These are phyloP conservation scores for Hydrolagus affinis DNA, from an alignment of 2,113 vertebrate species.

Conservation along the genomic window DNA sequence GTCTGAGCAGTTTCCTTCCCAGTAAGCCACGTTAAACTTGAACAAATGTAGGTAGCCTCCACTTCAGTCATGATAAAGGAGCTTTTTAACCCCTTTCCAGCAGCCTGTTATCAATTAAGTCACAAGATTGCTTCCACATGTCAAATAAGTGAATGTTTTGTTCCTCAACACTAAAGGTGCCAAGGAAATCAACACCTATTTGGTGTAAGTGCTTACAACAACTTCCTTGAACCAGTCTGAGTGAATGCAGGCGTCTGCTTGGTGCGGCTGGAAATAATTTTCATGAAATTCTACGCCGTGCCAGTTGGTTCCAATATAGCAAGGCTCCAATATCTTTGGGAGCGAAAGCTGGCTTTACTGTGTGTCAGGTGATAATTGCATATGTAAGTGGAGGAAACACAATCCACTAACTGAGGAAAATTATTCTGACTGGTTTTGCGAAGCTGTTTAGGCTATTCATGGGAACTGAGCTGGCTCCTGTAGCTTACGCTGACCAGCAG, in stretches of 20 bases:
- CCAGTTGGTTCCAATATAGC: background rate
- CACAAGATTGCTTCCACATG: constrained; percentile 20
- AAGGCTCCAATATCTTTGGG: background rate
- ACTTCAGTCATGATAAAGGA: constrained; percentile 6
- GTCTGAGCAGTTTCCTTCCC: constrained; percentile 4
- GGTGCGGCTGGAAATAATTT: background rate
- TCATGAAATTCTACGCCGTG: background rate
- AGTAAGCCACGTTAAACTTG: constrained; percentile 24
- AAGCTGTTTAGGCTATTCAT: constrained; percentile 2
- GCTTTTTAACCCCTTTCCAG: background rate
- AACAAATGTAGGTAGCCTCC: constrained; percentile 17
- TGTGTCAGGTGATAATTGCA: constrained; percentile 12
- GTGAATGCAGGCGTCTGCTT: background rate
- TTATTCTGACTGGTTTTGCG: constrained; percentile 5
- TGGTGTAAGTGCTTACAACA: constrained; percentile 23
- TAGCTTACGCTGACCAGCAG: constrained; percentile 16
- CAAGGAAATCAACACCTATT: constrained; percentile 30
- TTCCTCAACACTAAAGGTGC: constrained; percentile 28
- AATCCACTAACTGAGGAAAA: constrained; percentile 22
- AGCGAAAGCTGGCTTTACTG: background rate
- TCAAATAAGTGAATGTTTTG: constrained; percentile 22
- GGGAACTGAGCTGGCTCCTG: constrained; percentile 5
- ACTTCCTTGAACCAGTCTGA: constrained; percentile 7
- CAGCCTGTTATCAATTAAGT: constrained; percentile 29
- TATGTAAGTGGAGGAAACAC: constrained; percentile 4